Evolutionary conservation across 2,797 vertebrate species (phyloP), one percentile per base, ranked within the genome.

Genomic region (Naso thynnoides): DNA sequence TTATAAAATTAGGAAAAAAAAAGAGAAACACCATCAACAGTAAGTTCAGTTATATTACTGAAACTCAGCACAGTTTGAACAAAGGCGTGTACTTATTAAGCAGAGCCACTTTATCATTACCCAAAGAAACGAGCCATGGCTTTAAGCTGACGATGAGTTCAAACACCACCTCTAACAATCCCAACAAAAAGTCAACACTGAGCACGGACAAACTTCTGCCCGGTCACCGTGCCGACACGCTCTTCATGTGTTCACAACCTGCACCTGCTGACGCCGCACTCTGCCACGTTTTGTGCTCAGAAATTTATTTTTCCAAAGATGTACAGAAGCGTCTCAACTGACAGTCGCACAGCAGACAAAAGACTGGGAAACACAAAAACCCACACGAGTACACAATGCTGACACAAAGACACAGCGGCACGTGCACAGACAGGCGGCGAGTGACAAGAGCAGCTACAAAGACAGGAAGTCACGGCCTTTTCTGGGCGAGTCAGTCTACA

Each of bases 391-490:
- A 53, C 48, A 45, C 58, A 64, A 72, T 84, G 82, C 84, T 79
- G 84, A 86, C 84, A 88, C 86, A 87, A 83, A 83, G 82, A 81
- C 79, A 86, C 81, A 82, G 79, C 23, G 1, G 76, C 85, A 85
- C 76, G 64, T 76, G 84, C 79, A 73, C 83, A 75, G 80, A 84
- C 87, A 77, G 66, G 73, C 79, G 65, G 63, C 49, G 36, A 77
- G 10, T 79, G 2, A 83, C 78, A 27, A 41, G 38, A 19, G 14
- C 49, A 3, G 62, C 76, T 75, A 61, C 79, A 83, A 66, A 86
- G 58, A 72, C 73, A 33, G 50, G 64, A 80, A 80, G 67, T 26
- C 27, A 7, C 2, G 24, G 29, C 29, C 39, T 33, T 48, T 84
- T 78, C 81, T 72, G 44, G 66, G 24, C 1, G 29, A 71, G 60